phyloP scores from a whole-genome alignment of 2,797 vertebrate species.

The Scyliorhinus canicula region DNA sequence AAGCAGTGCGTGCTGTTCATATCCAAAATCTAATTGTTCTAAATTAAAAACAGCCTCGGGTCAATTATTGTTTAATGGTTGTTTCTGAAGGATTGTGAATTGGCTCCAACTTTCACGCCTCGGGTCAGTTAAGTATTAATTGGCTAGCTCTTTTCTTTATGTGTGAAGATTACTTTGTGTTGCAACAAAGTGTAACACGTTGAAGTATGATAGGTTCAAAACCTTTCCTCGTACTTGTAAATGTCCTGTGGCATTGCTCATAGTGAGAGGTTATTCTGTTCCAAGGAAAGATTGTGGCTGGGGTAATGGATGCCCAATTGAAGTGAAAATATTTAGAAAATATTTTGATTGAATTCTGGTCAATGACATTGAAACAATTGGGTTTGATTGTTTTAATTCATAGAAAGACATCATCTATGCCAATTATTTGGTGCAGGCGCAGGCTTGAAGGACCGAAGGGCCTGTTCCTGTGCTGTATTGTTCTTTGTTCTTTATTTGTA shows the following conservation, averaged over 20 bases:
- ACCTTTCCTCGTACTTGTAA: background rate
- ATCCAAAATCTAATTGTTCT: background rate
- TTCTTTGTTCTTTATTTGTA: too few relatives aligned
- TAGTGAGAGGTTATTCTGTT: background rate
- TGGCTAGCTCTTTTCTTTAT: background rate
- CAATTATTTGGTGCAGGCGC: too few relatives aligned
- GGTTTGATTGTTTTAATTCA: background rate
- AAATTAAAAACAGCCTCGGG: background rate
- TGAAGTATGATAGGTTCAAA: background rate
- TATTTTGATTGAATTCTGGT: background rate
- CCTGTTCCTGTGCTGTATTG: too few relatives aligned
- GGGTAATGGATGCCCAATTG: background rate
- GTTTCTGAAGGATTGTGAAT: background rate
- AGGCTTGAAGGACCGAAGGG: too few relatives aligned
- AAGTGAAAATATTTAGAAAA: background rate
- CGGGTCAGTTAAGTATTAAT: background rate
- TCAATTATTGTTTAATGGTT: background rate
- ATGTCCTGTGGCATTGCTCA: background rate
- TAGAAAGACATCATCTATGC: background rate
- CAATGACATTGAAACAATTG: background rate
- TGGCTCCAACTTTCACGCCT: background rate
- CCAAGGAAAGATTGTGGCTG: background rate
- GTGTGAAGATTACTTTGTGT: background rate
- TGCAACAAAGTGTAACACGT: background rate
- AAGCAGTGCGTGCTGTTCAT: background rate